Conservation (phyloP, 2,797 vertebrate genomes). For the Neostethus bicornis region DNA sequence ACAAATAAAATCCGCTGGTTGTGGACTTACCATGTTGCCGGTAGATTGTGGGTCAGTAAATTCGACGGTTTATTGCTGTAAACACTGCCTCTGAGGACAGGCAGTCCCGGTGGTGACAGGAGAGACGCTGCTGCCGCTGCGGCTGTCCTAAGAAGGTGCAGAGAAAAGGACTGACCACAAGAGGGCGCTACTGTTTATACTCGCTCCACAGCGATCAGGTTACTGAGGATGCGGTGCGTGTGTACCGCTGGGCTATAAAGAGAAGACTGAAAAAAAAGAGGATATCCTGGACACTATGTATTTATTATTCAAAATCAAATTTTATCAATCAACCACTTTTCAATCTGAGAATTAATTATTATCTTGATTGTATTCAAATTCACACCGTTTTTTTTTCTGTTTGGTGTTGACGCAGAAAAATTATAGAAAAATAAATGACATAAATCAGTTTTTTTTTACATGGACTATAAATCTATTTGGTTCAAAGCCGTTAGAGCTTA, state of each 20-base stretch:
- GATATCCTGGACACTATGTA: no score
- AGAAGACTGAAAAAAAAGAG: not conserved
- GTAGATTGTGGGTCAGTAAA: slow-evolving; percentile 75
- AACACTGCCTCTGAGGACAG: slow-evolving; percentile 75
- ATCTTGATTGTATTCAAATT: no score
- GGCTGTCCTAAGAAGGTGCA: slow-evolving; percentile 14
- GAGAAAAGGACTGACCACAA: slow-evolving; percentile 4
- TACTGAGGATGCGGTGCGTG: slow-evolving; percentile 6
- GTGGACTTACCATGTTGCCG: slow-evolving; percentile 83
- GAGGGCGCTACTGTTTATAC: slow-evolving; percentile 49
- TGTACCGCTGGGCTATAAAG: not conserved
- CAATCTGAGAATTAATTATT: no score
- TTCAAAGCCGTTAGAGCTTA: no score
- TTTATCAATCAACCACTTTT: no score
- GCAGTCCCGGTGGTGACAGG: slow-evolving; percentile 67
- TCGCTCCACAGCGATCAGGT: not conserved
- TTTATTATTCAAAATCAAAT: no score
- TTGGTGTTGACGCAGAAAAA: no score
- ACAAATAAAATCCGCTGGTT: not conserved
- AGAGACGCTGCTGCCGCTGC: slow-evolving; percentile 49
- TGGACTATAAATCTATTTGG: no score
- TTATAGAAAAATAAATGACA: no score
- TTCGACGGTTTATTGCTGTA: slow-evolving; percentile 42
- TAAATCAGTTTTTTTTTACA: no score
- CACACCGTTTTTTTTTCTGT: no score